Percentiles rank a stretch among this genome's conserved stretches.
phyloP scores from a whole-genome alignment of 2,888 invertebrate species.

The Thecocarcelia acutangulata region DNA sequence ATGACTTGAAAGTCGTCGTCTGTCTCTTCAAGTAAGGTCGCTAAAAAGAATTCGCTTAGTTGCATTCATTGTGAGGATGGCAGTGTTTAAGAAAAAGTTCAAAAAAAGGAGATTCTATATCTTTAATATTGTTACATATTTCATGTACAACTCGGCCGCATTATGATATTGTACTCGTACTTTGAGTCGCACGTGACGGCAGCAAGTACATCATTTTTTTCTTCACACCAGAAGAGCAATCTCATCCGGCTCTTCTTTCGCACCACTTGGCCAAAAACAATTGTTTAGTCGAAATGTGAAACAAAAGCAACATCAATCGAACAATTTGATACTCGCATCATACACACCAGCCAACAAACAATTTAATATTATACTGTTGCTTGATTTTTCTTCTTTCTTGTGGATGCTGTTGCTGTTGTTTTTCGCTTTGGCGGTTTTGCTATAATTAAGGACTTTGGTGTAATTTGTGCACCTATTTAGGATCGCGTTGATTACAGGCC shows the following conservation, averaged over 20 bases:
- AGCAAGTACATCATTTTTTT: constrained; percentile 55
- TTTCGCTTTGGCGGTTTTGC: constrained; percentile 77
- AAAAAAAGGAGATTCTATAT: constrained; percentile 9
- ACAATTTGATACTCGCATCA: constrained; percentile 29
- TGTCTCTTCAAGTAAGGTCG: constrained; percentile 30
- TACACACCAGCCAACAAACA: constrained; percentile 12
- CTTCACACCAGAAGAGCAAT: constrained; percentile 25
- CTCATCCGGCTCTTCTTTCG: constrained; percentile 29
- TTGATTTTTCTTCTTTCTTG: not conserved
- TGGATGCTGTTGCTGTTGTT: constrained; percentile 46
- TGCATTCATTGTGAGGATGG: constrained; percentile 6
- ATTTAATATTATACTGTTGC: constrained; percentile 19
- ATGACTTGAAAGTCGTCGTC: constrained; percentile 6
- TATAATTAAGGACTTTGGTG: constrained; percentile 81
- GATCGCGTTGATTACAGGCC: constrained; percentile 82
- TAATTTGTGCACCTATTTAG: constrained; percentile 82
- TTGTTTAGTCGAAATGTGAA: constrained; percentile 25
- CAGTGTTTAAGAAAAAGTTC: constrained; percentile 1
- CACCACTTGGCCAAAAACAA: constrained; percentile 39
- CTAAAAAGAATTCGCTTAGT: constrained; percentile 7
- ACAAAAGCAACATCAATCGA: constrained; percentile 22
- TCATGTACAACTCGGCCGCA: constrained; percentile 29
- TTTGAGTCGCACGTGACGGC: constrained; percentile 70
- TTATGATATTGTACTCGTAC: constrained; percentile 36
- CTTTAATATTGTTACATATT: constrained; percentile 47